These are phyloP conservation scores for Pholis gunnellus DNA, from an alignment of 2,113 vertebrate species.

Conservation along the genomic window DNA sequence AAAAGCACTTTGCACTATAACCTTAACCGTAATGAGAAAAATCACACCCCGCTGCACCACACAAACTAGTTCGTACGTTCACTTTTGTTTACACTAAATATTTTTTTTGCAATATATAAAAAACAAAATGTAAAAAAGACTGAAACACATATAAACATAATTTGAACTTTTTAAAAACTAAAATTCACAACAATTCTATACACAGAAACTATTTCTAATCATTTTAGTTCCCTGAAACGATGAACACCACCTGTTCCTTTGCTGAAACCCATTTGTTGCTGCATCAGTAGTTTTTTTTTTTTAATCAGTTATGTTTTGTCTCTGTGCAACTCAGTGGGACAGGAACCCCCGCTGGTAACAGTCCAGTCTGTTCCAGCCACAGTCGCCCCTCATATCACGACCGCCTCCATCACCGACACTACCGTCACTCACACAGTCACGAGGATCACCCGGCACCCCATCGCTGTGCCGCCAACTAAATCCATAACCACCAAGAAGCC, in stretches of 20 bases:
- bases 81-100: too few species aligned
- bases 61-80: too few species aligned
- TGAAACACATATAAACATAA: too few species aligned
- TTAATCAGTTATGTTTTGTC: constrained; percentile 7
- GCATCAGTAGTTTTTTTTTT: neutral
- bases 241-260: neutral
- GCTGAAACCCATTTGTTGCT: neutral
- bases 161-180: too few species aligned
- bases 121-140: too few species aligned
- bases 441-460: constrained; percentile 53
- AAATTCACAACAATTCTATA: too few species aligned
- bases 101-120: too few species aligned
- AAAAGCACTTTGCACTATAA: too few species aligned
- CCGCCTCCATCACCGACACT: constrained; percentile 15
- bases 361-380: constrained; percentile 52
- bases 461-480: constrained; percentile 32
- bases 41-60: too few species aligned
- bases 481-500: constrained; percentile 55
- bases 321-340: constrained; percentile 71
- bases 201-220: too few species aligned
- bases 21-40: too few species aligned
- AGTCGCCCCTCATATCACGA: constrained; percentile 39
- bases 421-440: constrained; percentile 14
- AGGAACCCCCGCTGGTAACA: constrained; percentile 33
- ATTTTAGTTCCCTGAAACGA: too few species aligned